phyloP scores from a whole-genome alignment of 2,113 vertebrate genomes.

The Nothoprocta perdicaria region DNA sequence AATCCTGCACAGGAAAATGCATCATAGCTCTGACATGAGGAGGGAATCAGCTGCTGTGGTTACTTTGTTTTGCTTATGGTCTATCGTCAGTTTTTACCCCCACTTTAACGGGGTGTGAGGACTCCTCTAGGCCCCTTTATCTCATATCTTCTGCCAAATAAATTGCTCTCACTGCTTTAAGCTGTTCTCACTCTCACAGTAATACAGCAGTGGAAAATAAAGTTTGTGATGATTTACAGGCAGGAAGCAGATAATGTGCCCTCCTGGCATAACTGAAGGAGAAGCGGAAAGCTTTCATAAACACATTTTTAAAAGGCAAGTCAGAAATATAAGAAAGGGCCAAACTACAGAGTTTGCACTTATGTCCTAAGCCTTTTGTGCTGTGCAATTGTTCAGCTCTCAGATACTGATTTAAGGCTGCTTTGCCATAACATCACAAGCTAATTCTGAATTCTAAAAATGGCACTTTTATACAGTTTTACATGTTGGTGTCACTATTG shows the following conservation, averaged over 20 bases:
- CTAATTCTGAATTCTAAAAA: constrained; percentile 7
- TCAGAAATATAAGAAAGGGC: background rate
- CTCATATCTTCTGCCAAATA: constrained; percentile 24
- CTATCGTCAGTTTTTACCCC: constrained; percentile 20
- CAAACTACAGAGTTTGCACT: background rate
- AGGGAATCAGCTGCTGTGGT: background rate
- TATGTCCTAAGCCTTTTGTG: background rate
- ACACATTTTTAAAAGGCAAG: background rate
- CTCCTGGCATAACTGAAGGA: constrained; percentile 6
- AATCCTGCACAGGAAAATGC: background rate
- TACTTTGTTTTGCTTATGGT: constrained; percentile 38
- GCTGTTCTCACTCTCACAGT: constrained; percentile 41
- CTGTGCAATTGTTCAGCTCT: background rate
- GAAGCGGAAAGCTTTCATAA: constrained; percentile 33
- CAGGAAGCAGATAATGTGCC: constrained; percentile 17
- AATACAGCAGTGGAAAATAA: constrained; percentile 23
- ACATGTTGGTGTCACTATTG: background rate
- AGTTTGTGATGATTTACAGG: constrained; percentile 16
- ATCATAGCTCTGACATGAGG: constrained; percentile 6
- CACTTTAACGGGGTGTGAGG: background rate
- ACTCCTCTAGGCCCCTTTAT: constrained; percentile 38
- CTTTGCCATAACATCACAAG: background rate
- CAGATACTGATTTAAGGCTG: background rate
- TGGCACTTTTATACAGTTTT: background rate
- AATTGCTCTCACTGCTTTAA: constrained; percentile 36